phyloP scores from a whole-genome alignment of 2,797 vertebrate genomes.

The Falco novaeseelandiae region DNA sequence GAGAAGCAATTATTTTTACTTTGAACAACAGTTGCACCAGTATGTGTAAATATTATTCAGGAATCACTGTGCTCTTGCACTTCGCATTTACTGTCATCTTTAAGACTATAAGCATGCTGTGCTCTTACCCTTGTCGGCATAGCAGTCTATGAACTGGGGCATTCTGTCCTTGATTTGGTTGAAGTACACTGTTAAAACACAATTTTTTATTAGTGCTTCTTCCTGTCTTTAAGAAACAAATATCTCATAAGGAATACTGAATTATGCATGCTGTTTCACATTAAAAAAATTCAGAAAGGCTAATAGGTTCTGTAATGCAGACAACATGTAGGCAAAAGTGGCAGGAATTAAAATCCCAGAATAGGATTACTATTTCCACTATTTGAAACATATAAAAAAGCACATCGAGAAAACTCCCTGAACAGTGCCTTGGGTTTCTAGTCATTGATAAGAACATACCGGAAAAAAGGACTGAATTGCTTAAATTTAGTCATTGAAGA shows the following conservation, averaged over 20 bases:
- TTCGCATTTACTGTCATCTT: not conserved
- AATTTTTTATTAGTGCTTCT: not conserved
- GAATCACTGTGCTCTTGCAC: not conserved
- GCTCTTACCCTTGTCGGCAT: slow-evolving; percentile 88
- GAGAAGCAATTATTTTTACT: not conserved
- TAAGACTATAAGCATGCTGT: not conserved
- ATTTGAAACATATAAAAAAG: not conserved
- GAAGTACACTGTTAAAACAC: slow-evolving; percentile 81
- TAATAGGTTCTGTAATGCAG: not conserved
- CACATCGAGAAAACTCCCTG: not conserved
- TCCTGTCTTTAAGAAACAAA: not conserved
- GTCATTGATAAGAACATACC: not conserved
- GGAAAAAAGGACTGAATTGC: not conserved
- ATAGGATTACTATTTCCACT: not conserved
- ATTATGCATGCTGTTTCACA: not conserved
- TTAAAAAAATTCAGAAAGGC: not conserved
- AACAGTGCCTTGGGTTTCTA: not conserved
- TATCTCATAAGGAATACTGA: not conserved
- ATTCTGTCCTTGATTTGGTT: slow-evolving; percentile 90
- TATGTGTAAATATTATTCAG: not conserved
- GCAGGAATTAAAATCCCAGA: not conserved
- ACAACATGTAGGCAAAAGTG: not conserved
- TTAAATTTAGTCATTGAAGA: not conserved
- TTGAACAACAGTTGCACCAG: not conserved
- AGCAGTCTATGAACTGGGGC: slow-evolving; percentile 82